Conservation (phyloP, 2,797 vertebrate genomes). For the Synaphobranchus kaupii region DNA sequence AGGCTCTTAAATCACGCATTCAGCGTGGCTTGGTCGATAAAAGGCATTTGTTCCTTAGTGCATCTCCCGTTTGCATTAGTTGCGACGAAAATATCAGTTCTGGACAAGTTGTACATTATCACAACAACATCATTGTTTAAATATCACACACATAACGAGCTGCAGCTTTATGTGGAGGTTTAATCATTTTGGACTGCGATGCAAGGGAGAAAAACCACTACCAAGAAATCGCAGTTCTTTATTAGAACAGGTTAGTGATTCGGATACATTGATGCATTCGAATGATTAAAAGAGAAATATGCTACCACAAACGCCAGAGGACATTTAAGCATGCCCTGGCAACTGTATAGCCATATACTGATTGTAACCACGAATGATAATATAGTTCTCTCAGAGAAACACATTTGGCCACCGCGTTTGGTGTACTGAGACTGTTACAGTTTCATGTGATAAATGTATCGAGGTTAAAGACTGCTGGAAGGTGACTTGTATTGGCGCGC, state of each 20-base stretch:
- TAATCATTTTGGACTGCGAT: background rate
- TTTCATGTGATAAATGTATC: slow-evolving; percentile 44
- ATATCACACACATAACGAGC: slow-evolving; percentile 1
- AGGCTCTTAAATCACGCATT: background rate
- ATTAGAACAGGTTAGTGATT: background rate
- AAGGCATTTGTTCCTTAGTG: background rate
- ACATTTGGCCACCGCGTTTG: background rate
- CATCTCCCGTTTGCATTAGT: background rate
- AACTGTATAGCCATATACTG: background rate
- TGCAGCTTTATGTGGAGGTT: background rate
- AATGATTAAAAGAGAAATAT: background rate
- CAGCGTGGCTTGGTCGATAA: background rate
- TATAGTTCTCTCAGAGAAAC: background rate
- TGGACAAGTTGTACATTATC: background rate
- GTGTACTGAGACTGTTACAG: background rate
- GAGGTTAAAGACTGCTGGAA: slow-evolving; percentile 51
- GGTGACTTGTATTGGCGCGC: slow-evolving; percentile 48
- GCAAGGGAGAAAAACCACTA: background rate
- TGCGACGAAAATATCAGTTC: background rate
- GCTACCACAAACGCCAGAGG: background rate
- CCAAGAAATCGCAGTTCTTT: background rate
- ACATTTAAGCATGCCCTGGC: background rate
- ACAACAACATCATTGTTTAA: background rate
- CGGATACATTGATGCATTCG: background rate
- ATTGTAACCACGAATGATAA: background rate